Evolutionary conservation across 2,888 invertebrate genomes (phyloP).

Genomic region (Epinotia brunnichana): DNA sequence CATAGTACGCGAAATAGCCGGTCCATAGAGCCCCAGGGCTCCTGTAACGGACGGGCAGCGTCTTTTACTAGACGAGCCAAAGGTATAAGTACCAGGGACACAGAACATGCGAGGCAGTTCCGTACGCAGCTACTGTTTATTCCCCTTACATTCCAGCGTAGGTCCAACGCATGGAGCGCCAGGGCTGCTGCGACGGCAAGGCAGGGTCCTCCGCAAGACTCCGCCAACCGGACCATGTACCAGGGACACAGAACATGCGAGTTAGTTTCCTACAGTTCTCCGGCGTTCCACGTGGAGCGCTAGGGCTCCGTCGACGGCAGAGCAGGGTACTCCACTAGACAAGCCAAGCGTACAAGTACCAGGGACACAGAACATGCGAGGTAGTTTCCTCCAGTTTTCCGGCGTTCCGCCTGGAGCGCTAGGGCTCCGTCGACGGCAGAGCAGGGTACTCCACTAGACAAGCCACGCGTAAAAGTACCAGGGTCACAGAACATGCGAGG

Average conservation of each 20-base stretch:
- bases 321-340: constrained; percentile 33
- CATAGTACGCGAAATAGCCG: background rate
- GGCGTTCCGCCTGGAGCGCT: too few relatives aligned
- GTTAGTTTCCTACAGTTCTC: background rate
- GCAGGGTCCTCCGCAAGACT: constrained; percentile 69
- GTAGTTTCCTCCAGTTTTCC: background rate
- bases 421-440: too few relatives aligned
- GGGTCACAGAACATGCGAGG: background rate
- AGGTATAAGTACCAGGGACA: background rate
- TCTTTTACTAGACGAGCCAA: constrained; percentile 33
- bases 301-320: too few relatives aligned
- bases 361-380: background rate
- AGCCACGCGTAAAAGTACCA: constrained; percentile 44
- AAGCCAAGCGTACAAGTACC: constrained; percentile 44
- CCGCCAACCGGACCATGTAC: constrained; percentile 44
- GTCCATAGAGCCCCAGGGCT: background rate
- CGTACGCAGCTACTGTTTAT: constrained; percentile 54
- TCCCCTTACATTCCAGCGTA: constrained; percentile 60
- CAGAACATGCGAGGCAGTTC: background rate
- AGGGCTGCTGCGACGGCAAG: constrained; percentile 67
- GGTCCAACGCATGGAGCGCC: constrained; percentile 62
- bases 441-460: constrained; percentile 32
- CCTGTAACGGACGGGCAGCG: background rate
- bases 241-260: constrained; percentile 1
- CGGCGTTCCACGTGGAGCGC: too few relatives aligned